phyloP scores from a whole-genome alignment of 2,113 vertebrate genomes.

The Eleginops maclovinus region DNA sequence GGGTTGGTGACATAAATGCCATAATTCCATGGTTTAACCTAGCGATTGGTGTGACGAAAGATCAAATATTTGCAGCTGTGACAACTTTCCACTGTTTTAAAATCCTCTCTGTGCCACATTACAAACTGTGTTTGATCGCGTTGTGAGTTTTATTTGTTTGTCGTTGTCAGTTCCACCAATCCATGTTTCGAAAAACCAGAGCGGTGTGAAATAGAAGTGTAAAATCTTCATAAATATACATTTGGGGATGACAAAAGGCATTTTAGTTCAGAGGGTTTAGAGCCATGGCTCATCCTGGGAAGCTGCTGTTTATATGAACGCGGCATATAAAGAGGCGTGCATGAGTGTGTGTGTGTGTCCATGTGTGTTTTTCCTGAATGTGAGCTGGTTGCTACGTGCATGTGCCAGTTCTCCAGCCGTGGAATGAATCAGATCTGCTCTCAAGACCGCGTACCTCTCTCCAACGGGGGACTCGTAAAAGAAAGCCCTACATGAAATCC shows the following conservation, averaged over 20 bases:
- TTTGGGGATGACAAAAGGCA: slow-evolving; percentile 57
- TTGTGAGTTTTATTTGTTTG: slow-evolving; percentile 50
- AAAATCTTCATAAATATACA: slow-evolving; percentile 61
- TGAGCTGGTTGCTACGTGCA: slow-evolving; percentile 19
- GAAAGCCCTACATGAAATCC: slow-evolving; percentile 80
- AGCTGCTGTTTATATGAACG: slow-evolving; percentile 43
- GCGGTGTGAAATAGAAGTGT: slow-evolving; percentile 53
- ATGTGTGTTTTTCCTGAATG: slow-evolving; percentile 32
- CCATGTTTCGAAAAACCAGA: slow-evolving; percentile 37
- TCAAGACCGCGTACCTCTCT: slow-evolving; percentile 59
- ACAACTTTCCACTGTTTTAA: slow-evolving; percentile 10
- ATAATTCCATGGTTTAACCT: not conserved
- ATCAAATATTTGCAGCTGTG: not conserved
- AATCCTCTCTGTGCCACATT: slow-evolving; percentile 4
- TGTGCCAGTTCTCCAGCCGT: slow-evolving; percentile 46
- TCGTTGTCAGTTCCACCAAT: slow-evolving; percentile 52
- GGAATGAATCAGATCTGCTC: slow-evolving; percentile 72
- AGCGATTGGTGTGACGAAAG: not conserved
- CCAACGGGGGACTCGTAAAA: slow-evolving; percentile 68
- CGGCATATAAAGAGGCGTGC: slow-evolving; percentile 9
- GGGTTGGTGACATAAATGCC: not conserved
- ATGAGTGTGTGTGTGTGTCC: slow-evolving; percentile 5
- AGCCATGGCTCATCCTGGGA: slow-evolving; percentile 47
- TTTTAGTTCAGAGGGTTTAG: slow-evolving; percentile 53
- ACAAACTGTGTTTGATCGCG: not conserved